These are phyloP conservation scores for Holothuria leucospilota DNA, from an alignment of 53 echinoderm and acorn worm species.

Conservation along the genomic window DNA sequence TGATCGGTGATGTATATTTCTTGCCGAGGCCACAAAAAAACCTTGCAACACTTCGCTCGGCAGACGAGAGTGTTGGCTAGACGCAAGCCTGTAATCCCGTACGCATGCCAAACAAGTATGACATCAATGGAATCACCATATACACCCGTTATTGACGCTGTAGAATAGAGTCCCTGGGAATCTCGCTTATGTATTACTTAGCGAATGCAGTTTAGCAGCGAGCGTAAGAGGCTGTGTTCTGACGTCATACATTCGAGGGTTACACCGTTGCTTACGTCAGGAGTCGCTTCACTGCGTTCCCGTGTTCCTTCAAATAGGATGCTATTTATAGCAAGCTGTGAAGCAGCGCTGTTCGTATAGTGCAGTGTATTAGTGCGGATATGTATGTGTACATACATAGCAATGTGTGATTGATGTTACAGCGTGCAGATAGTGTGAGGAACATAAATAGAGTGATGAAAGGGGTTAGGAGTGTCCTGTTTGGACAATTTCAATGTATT, in stretches of 20 bases:
- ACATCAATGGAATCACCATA: conserved; percentile 35
- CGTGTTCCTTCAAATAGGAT: conserved; percentile 62
- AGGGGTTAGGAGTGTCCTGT: no score
- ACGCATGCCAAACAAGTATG: conserved; percentile 35
- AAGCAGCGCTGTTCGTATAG: conserved; percentile 17
- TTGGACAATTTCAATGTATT: no score
- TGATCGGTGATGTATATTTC: neutral
- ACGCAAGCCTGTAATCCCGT: conserved; percentile 17
- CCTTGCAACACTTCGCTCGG: neutral
- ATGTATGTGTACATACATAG: neutral
- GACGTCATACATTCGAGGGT: conserved; percentile 79
- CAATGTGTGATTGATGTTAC: conserved; percentile 34
- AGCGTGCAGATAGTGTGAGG: neutral
- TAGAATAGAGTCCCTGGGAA: conserved; percentile 42
- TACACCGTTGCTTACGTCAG: conserved; percentile 68
- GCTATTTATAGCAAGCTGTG: conserved; percentile 61
- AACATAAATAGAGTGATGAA: no score
- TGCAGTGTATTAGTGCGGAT: conserved; percentile 19
- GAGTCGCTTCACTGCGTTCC: conserved; percentile 56
- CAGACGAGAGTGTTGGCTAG: no score
- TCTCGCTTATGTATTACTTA: conserved; percentile 45
- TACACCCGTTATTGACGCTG: conserved; percentile 54
- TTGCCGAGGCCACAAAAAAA: neutral
- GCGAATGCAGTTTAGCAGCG: conserved; percentile 19
- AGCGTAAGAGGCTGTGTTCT: conserved; percentile 53